Base-by-base conservation (phyloP, 2,888 invertebrate species). In the Pachymerium ferrugineum region DNA sequence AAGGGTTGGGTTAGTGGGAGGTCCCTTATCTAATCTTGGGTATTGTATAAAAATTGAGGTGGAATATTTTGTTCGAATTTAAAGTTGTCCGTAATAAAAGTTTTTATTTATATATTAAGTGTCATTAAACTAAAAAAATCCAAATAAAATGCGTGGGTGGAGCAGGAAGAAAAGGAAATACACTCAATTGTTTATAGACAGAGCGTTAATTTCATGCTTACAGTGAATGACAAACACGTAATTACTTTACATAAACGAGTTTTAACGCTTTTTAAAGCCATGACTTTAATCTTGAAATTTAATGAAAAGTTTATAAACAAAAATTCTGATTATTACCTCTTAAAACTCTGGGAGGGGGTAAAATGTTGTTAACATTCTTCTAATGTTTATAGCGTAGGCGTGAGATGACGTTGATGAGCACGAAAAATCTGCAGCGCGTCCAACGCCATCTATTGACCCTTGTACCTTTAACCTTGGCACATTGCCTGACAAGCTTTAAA, bases 161-260 rank as follows among this genome's bases (percentile, higher is more conserved):
- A 62, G 62, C 62, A 62, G 62, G 62, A 62, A 62, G 62, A 62
- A 25, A 28, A 38, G 38, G 14, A 62, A 62, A 28, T 62, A 62
- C 28, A 62, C 19, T 1, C n/a, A 12, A 62, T 28, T 62, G 62
- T 62, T 28, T 28, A 62, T 62, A 62, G 28, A 62, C 62, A 62
- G 28, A 25, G 62, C 62, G 28, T 62, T 62, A 62, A 62, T 62
- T 62, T 62, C 62, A 62, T 62, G 62, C 10, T n/a, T 54, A 22
- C 22, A 54, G 19, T 22, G 6, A 10, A 19, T 54, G 47, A 54
- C 25, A 62, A 62, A 62, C 14, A 62, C 25, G 10, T 62, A 62
- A 62, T 62, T 62, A 28, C 62, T 38, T 3, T 16, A 38, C 38
- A 8, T 8, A 16, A 38, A 38, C 16, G 14, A 38, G n/a, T n/a